These are phyloP conservation scores for Saccopteryx bilineata DNA, from an alignment of 2,113 vertebrate species.

Conservation along the genomic window DNA sequence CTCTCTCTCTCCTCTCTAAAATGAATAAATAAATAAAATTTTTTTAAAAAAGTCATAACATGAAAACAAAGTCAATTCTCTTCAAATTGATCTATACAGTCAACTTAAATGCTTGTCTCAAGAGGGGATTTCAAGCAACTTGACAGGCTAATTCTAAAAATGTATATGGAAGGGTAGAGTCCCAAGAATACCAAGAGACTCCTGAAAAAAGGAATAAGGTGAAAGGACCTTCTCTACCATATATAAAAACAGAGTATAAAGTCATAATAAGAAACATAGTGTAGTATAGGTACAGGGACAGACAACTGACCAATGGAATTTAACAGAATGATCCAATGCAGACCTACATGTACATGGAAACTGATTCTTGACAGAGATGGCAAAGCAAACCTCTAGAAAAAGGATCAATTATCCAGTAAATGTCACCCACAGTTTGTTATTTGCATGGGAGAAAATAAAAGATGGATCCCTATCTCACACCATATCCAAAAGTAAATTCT, in stretches of 20 bases:
- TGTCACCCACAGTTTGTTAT: background rate
- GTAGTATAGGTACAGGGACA: background rate
- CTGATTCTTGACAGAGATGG: background rate
- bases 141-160: slow-evolving; percentile 37
- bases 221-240: background rate
- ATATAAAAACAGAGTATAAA: background rate
- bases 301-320: background rate
- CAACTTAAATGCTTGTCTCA: background rate
- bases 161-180: background rate
- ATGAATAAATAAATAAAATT: too few species aligned
- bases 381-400: background rate
- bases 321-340: slow-evolving; percentile 8
- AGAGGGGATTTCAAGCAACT: background rate
- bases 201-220: background rate
- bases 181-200: background rate
- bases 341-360: background rate
- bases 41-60: slow-evolving; percentile 20
- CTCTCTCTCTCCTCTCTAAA: too few species aligned
- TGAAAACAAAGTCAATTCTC: background rate
- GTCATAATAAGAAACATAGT: background rate
- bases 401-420: background rate
- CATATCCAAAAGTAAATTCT: slow-evolving; percentile 48
- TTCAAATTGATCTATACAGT: background rate
- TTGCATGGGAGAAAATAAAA: background rate
- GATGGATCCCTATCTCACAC: background rate